Base-by-base conservation (phyloP, 2,113 vertebrate species). In the Chroicocephalus ridibundus region DNA sequence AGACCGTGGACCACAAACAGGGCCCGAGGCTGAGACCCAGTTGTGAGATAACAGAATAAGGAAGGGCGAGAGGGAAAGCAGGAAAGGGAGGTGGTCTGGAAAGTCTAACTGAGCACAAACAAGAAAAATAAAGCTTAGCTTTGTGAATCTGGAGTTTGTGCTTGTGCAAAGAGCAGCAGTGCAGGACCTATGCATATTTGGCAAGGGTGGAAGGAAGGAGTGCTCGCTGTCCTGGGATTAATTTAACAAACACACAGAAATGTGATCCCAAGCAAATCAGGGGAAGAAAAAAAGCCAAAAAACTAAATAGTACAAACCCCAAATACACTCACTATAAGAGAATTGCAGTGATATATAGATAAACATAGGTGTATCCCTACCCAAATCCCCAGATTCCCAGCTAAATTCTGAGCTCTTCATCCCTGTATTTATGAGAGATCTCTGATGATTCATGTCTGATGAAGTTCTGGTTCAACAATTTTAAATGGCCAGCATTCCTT, bases 311-410 rank as follows among this genome's bases (percentile, higher is more conserved):
- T 15, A 16, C 16, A 54, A 60, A 13, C 5, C 13, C 10, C 26
- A 61, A 72, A 88, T 42, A 70, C 40, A 49, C 20, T 27, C 62
- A n/a, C n/a, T 6, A 15, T 38, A 62, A 49, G 38, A 83, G 46
- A 75, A 75, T 19, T 78, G 13, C n/a, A 86, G 32, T 15, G 47
- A 13, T 54, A 32, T 0, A 13, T 57, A 62, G 79, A 61, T 9
- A 72, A 90, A 42, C 31, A 11, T 0, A 4, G 31, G 7, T 0
- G 0, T 13, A 46, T 61, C 80, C 88, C 47, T 52, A 55, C 19
- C 42, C 68, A 34, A 16, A 10, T 2, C 19, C 17, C 10, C 29
- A 8, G 12, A 40, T 25, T 77, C 42, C 68, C 77, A 94, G 76
- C 32, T 71, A 21, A 36, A 68, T 47, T 40, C 83, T 32, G 13